Evolutionary conservation across 2,888 invertebrate species (phyloP), one percentile per base, ranked within the genome.

Genomic region (Nowickia ferox): DNA sequence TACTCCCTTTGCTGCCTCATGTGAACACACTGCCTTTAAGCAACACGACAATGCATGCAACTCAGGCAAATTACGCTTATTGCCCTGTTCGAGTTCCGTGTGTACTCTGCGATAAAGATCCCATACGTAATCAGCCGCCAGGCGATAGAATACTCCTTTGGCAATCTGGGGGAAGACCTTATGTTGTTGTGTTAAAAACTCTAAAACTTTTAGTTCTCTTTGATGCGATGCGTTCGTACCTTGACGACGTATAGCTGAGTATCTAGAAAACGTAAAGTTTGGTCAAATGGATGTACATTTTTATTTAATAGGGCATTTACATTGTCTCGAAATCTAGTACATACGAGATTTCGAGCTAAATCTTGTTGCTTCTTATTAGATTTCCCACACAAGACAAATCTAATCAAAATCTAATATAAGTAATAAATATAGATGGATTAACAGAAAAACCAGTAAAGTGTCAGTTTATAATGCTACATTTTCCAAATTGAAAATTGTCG

Each of bases 121-220:
- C 97, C 97, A 97, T 19, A 97, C 93, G 94, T 96, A 96, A 65
- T 94, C 94, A 0, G 97, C 95, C 48, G 95, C 95, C 89, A 97
- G 94, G n/a, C 94, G 94, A 90, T 96, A 96, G 6, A 97, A 97
- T 90, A 97, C 96, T 57, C 95, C 95, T 0, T 96, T 94, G 0
- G 98, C 96, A 46, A 98, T 94, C 88, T 95, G 94, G 0, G 98
- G 96, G 89, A 98, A 95, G 48, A 99, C 92, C 93, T 98, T 98
- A 92, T 97, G 96, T 92, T 98, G 98, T 91, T 99, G 99, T 0
- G 98, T 98, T 87, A 97, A 95, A 91, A 97, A 99, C 92, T 99
- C 97, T 65, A 99, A 91, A 87, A 99, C 96, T 92, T 98, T 97
- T 0, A 96, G 96, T 92, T 98, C 98, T 0, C 95, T 95, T 87